Base-by-base conservation (phyloP, 2,888 invertebrate genomes). In the Caenorhabditis sulstoni region DNA sequence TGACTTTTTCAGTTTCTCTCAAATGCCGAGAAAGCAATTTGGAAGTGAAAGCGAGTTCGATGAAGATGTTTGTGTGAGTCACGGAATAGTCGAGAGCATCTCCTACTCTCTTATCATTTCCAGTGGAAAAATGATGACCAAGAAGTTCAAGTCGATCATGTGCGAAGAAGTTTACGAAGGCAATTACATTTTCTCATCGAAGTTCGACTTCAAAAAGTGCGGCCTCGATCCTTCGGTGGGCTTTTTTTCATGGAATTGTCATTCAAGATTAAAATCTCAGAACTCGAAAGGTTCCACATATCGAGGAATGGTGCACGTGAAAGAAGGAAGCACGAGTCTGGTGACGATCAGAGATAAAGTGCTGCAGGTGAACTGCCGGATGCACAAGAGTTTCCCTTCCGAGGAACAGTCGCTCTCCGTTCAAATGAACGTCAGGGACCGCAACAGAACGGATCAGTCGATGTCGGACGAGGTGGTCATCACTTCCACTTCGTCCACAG, bases 281-380 rank as follows among this genome's bases (percentile, higher is more conserved):
- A 61, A 58, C 14, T 37, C 61, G 50, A 62, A 57, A 45, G 73
- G 58, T 22, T 62, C 74, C 14, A 49, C 67, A 0, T 82, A 68
- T 12, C 50, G 61, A 9, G 82, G 82, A 45, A 59, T 78, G 23
- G 71, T 83, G n/a, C 77, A 81, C 47, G 76, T 87, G 39, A 87
- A 87, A 67, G 87, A 87, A 71, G 87, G 87, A 11, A 86, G 84
- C 64, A 87, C 87, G 5, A 84, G 80, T 61, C 65, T 87, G 44
- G 83, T 87, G 23, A 87, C 87, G 0, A 81, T 87, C 39, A 76
- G 85, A 39, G 87, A 87, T 66, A 87, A 87, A 79, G 79, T 87
- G 18, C 67, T 87, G 5, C 82, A 86, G 58, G 86, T 86, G 4
- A 79, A 79, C 55, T 79, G 79, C 35, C 62, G 68, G 9, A 74